These are phyloP conservation scores for Automeris io DNA, from an alignment of 2,888 invertebrate species.

Conservation along the genomic window DNA sequence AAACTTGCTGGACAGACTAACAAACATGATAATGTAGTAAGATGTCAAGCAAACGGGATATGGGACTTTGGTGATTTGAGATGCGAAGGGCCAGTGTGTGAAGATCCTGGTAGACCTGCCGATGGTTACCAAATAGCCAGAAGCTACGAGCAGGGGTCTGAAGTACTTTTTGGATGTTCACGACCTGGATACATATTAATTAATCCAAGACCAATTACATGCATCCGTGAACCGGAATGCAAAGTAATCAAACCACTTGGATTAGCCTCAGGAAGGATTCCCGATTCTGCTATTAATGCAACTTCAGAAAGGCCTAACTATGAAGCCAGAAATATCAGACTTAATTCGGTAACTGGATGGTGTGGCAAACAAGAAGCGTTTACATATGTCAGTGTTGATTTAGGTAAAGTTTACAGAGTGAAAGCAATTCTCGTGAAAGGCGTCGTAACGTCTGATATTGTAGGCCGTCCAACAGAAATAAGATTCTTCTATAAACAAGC, in stretches of 20 bases:
- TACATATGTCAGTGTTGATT: conserved; percentile 96
- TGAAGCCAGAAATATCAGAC: conserved; percentile 90
- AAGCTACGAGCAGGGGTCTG: conserved; percentile 92
- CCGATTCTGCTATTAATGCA: conserved; percentile 96
- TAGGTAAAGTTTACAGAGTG: conserved; percentile 94
- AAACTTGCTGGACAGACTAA: conserved; percentile 95
- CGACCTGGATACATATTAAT: conserved; percentile 95
- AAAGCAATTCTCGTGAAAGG: conserved; percentile 96
- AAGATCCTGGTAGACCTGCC: conserved; percentile 95
- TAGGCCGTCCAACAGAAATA: conserved; percentile 96
- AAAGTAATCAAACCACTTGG: conserved; percentile 94
- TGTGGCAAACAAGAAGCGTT: conserved; percentile 98
- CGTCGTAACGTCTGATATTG: conserved; percentile 95
- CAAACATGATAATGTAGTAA: conserved; percentile 93
- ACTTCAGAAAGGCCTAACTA: conserved; percentile 95
- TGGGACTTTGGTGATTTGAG: conserved; percentile 98
- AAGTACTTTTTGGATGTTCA: conserved; percentile 93
- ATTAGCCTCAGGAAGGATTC: conserved; percentile 92
- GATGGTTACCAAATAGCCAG: conserved; percentile 92
- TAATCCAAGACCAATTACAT: conserved; percentile 92
- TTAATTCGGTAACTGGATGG: conserved; percentile 97
- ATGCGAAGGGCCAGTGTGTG: conserved; percentile 97
- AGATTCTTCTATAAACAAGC: conserved; percentile 97
- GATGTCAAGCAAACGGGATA: conserved; percentile 93
- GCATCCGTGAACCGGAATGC: conserved; percentile 95